Percentiles rank a stretch among this genome's conserved stretches.
Evolutionary conservation across 2,888 invertebrate genomes (phyloP).

Genomic region (Drosophila pullipes): DNA sequence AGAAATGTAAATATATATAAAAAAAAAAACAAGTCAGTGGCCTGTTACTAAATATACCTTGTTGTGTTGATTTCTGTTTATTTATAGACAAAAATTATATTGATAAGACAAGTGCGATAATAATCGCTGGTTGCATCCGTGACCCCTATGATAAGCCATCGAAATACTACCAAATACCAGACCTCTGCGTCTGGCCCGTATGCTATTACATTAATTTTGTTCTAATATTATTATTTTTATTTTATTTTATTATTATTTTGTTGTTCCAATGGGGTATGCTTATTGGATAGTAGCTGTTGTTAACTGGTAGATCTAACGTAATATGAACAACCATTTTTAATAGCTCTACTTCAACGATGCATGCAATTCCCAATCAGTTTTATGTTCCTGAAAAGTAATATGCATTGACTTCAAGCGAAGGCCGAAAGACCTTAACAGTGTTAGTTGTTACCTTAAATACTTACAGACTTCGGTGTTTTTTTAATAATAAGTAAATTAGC

Average conservation of each 20-base stretch:
- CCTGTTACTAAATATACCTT: conserved; percentile 44
- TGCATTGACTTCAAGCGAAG: background rate
- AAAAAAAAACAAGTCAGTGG: background rate
- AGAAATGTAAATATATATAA: background rate
- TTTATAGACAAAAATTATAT: conserved; percentile 44
- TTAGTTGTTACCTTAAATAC: background rate
- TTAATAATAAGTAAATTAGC: background rate
- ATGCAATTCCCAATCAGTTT: background rate
- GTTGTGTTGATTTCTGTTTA: conserved; percentile 28
- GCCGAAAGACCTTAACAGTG: background rate
- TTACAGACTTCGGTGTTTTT: no score
- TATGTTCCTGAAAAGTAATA: background rate
- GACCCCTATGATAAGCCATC: conserved; percentile 45
- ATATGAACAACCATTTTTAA: background rate
- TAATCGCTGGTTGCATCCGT: conserved; percentile 33
- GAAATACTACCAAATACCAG: conserved; percentile 1
- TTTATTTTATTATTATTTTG: conserved; percentile 19
- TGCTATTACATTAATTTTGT: conserved; percentile 42
- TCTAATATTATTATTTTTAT: conserved; percentile 1
- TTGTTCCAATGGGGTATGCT: background rate
- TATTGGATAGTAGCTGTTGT: background rate
- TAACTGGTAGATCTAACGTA: no score
- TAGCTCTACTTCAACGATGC: background rate
- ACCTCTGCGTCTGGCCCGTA: conserved; percentile 23
- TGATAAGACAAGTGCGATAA: conserved; percentile 43